These are phyloP conservation scores for Lithobates pipiens DNA, from an alignment of 2,797 vertebrate species.

Conservation along the genomic window DNA sequence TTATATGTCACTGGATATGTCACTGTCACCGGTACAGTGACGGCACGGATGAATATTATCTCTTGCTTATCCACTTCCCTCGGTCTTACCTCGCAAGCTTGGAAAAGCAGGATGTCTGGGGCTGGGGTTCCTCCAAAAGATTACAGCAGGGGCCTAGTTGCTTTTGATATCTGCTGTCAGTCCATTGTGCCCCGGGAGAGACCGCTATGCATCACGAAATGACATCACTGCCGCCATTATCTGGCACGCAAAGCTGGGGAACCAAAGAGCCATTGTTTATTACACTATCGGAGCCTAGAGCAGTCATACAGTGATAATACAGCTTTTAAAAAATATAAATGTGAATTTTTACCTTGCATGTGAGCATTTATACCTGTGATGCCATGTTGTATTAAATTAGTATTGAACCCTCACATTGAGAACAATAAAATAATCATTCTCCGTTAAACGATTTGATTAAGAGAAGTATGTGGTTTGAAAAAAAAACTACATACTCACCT, in stretches of 20 bases:
- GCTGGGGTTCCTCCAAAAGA: conserved; percentile 36
- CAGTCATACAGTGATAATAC: neutral
- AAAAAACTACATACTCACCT: too few relatives aligned
- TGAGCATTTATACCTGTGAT: too few relatives aligned
- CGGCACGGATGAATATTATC: conserved; percentile 27
- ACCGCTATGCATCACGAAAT: conserved; percentile 41
- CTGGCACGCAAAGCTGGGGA: neutral
- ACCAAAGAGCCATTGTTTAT: conserved; percentile 52
- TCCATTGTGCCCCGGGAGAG: conserved; percentile 50
- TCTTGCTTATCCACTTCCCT: conserved; percentile 41
- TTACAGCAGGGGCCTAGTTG: conserved; percentile 29
- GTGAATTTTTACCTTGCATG: neutral
- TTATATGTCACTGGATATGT: neutral
- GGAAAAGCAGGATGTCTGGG: conserved; percentile 34
- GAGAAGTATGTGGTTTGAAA: too few relatives aligned
- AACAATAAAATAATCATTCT: too few relatives aligned
- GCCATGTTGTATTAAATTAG: too few relatives aligned
- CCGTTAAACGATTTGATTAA: too few relatives aligned
- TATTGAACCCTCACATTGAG: too few relatives aligned
- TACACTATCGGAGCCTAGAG: conserved; percentile 1
- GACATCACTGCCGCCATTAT: conserved; percentile 40
- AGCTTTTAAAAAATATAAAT: neutral
- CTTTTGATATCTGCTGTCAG: conserved; percentile 39
- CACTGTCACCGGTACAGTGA: neutral
- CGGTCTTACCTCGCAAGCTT: neutral